phyloP scores from a whole-genome alignment of 2,797 vertebrate species.

The Molossus alvarezi region DNA sequence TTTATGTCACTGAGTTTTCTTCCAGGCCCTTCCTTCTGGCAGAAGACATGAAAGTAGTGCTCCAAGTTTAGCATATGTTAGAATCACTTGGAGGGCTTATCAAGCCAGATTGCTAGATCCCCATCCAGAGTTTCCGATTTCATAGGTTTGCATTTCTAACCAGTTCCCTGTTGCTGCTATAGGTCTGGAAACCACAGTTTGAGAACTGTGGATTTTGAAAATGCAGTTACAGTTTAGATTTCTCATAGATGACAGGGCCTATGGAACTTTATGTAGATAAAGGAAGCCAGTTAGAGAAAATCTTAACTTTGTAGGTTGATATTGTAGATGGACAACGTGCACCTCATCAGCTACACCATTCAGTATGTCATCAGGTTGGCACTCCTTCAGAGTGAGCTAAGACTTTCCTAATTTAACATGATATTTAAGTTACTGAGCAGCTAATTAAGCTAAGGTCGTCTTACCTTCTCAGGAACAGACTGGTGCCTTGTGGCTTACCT shows the following conservation, averaged over 20 bases:
- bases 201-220: not conserved
- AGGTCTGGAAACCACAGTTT: not conserved
- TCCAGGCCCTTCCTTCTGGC: not conserved
- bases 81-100: not conserved
- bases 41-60: not conserved
- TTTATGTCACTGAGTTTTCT: not conserved
- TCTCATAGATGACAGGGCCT: not conserved
- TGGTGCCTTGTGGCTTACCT: not conserved
- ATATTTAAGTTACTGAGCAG: not conserved
- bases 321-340: too few species aligned
- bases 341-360: not conserved
- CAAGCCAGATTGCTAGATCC: not conserved
- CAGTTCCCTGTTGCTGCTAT: not conserved
- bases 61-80: not conserved
- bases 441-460: not conserved
- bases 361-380: not conserved
- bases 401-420: not conserved
- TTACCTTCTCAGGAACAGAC: slow-evolving; percentile 23
- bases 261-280: not conserved
- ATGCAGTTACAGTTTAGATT: not conserved
- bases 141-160: not conserved
- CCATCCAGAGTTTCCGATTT: not conserved
- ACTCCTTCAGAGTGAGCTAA: not conserved
- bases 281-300: not conserved
- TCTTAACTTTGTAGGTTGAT: not conserved